phyloP scores from a whole-genome alignment of 2,797 vertebrate genomes.

The Sebastes diploproa region DNA sequence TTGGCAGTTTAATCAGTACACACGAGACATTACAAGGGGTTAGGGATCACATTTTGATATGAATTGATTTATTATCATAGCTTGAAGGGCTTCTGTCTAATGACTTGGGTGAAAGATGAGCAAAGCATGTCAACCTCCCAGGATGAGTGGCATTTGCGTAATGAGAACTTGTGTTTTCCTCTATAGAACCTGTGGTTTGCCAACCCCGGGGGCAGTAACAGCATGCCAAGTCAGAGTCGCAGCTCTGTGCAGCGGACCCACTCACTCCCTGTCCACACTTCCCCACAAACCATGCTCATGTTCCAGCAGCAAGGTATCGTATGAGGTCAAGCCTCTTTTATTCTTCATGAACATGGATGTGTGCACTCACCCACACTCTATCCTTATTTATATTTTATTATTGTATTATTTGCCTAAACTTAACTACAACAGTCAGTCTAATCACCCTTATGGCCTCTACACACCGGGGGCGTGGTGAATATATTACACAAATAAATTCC shows the following conservation, averaged over 20 bases:
- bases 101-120: conserved; percentile 24
- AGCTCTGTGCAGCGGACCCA: conserved; percentile 96
- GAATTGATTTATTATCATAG: conserved; percentile 19
- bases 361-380: background rate
- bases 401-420: background rate
- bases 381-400: conserved; percentile 6
- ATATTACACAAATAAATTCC: too few relatives aligned
- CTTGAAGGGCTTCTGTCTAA: conserved; percentile 21
- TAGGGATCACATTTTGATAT: conserved; percentile 12
- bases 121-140: background rate
- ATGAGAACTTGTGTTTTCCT: conserved; percentile 44
- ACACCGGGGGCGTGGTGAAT: too few relatives aligned
- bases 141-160: conserved; percentile 23
- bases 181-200: conserved; percentile 93
- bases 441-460: too few relatives aligned
- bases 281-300: conserved; percentile 95
- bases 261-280: conserved; percentile 94
- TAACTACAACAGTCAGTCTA: background rate
- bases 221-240: conserved; percentile 94
- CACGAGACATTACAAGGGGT: background rate
- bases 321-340: background rate
- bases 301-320: conserved; percentile 92
- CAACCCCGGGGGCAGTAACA: conserved; percentile 95
- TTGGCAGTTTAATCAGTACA: conserved; percentile 26
- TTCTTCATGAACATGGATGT: background rate